Base-by-base conservation (phyloP, 1,140 invertebrate species). In the Aphaenogaster rudis region DNA sequence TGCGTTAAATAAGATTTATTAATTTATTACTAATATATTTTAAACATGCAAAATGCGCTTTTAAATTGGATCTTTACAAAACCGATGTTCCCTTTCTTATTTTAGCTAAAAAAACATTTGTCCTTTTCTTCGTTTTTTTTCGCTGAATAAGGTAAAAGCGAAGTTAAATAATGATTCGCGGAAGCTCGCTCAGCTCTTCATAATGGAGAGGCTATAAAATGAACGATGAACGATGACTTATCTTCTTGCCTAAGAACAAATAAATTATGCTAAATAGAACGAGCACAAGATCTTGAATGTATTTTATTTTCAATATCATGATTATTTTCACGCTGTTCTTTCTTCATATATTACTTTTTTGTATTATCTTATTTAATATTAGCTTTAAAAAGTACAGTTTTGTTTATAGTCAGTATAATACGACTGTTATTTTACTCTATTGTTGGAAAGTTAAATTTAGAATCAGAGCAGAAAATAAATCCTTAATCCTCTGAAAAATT, bases 61-160 rank as follows among this genome's bases (percentile, higher is more conserved):
- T 45, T 3, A 2, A 5, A 78, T 48, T 78, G 33, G 15, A 45
- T 17, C 8, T 39, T 59, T 33, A 82, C 54, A 82, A 82, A 82
- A 78, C 28, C 15, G 48, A 61, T 57, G 1, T 15, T 21, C 59
- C 54, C 48, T 50, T 52, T 74, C 64, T 78, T 45, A n/a, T 67
- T 79, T 78, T 33, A n/a, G 33, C 59, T 42, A 79, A 52, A 57
- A 39, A 42, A 33, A 48, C 84, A 87, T 81, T 89, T 45, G 33
- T 45, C 39, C n/a, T 13, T 45, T 50, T 76, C 39, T 15, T n/a
- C 15, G 13, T 48, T 61, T 52, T 78, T 86, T 9, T 63, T 48
- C n/a, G 88, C 72, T 90, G 88, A 90, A 89, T 90, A 87, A 90
- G 88, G 77, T 45, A 76, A 81, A 76, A 54, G 17, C 61, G 54